Base-by-base conservation (phyloP, 1,140 invertebrate genomes). In the Lasaia peninsularis region DNA sequence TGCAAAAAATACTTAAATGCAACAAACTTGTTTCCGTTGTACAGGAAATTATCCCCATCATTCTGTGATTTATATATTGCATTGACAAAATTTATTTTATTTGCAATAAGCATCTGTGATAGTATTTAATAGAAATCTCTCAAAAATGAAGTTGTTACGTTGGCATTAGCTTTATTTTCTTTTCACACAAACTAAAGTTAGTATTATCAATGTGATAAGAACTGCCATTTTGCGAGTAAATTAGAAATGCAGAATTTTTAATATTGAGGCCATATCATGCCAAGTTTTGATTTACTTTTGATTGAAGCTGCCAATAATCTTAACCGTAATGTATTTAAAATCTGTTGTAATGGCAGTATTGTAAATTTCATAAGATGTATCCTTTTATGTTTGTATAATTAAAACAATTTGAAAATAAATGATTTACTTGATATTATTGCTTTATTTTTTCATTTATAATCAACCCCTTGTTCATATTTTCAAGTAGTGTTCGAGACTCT, bases 61-160 rank as follows among this genome's bases (percentile, higher is more conserved):
- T 44, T 56, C 28, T 56, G 53, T 56, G 53, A 56, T 56, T 32
- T 34, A 48, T 56, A 5, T 32, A 32, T 56, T 56, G 11, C 11
- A 28, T 16, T 44, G 18, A 56, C 40, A 48, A 71, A 57, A 67
- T 64, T 58, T 61, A 55, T 59, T 63, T 63, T 65, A 65, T 67
- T 69, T 71, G 68, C 68, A 73, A 74, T 71, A 71, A 71, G 55
- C 64, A 75, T 72, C 75, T 78, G 75, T 78, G 73, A 78, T 78
- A 78, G 67, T 69, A 67, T 67, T 67, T 65, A 69, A 67, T 73
- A 70, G 16, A 44, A 11, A 11, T 44, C 40, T 37, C 35, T 44
- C 40, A 18, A 44, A 44, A 44, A 44, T 44, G 11, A 44, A 44
- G 16, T 44, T 44, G 40, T 18, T 44, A 44, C 18, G 40, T 44